Evolutionary conservation across 2,888 invertebrate species (phyloP).

Genomic region (Rotaria magnacalcarata): DNA sequence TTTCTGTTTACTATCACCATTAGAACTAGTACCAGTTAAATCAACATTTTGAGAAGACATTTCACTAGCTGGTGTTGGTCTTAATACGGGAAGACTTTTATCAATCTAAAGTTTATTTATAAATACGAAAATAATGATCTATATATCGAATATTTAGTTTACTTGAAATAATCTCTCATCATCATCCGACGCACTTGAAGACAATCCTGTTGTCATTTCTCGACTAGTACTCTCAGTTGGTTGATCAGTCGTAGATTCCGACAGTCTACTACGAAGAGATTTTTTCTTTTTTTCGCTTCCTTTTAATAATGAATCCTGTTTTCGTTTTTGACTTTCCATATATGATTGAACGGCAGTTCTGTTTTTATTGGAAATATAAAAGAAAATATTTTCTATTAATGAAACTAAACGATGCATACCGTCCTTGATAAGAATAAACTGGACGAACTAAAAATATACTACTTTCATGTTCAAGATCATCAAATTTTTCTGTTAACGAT

Average conservation of each 20-base stretch:
- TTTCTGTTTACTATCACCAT: not conserved
- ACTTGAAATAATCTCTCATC: not conserved
- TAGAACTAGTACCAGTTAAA: no score
- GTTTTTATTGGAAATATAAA: not conserved
- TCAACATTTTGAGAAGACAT: no score
- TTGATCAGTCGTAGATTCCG: not conserved
- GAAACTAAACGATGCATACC: constrained; percentile 48
- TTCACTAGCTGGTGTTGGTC: not conserved
- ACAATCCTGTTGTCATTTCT: not conserved
- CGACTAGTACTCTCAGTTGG: no score
- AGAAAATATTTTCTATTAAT: not conserved
- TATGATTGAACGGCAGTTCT: not conserved
- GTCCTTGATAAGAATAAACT: constrained; percentile 55
- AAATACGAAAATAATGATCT: not conserved
- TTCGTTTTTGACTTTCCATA: not conserved
- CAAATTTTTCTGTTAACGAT: constrained; percentile 54
- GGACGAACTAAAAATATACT: constrained; percentile 59
- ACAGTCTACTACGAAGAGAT: not conserved
- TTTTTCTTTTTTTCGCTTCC: not conserved
- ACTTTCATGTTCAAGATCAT: constrained; percentile 55
- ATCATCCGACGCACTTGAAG: not conserved
- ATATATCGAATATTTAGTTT: not conserved
- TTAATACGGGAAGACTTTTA: not conserved
- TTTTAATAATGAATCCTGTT: not conserved
- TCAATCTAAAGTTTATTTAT: not conserved